Base-by-base conservation (phyloP, 2,113 vertebrate species). In the Helogale parvula region DNA sequence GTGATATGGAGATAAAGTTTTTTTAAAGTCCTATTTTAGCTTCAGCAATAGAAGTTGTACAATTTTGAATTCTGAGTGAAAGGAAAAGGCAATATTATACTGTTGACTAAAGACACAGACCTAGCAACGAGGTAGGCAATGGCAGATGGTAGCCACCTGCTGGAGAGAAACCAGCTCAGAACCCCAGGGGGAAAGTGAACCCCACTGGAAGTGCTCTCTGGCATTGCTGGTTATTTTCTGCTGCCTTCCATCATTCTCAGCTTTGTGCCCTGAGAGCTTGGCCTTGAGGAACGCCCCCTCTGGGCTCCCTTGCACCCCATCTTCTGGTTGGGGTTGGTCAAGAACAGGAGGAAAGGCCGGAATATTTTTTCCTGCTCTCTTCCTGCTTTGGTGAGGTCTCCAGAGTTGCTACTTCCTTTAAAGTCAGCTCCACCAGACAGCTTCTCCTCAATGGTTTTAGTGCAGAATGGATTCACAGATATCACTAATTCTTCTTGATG, bases 31-130 rank as follows among this genome's bases (percentile, higher is more conserved):
- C 10, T 71, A 50, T 79, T 95, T 96, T 69, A 50, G 69, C 80
- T 52, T 60, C 82, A 38, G 63, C 38, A 92, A 68, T 89, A 60
- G 81, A 7, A 72, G 76, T 72, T 92, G 90, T 89, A 31, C n/a
- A 88, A 80, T 90, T 90, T 52, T 87, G 79, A n/a, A 21, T 93
- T 89, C 87, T 65, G 82, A 54, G 35, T 89, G 45, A 74, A 92
- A 92, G 47, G 60, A 38, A 88, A 94, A 83, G 72, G 35, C 33
- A 68, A 21, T 38, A 54, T 63, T 54, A 29, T 16, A 7, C 17
- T 54, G 31, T 87, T 45, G 87, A 41, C 33, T 0, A 0, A 80
- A 7, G 80, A 92, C 23, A 3, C 0, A 0, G 50, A 92, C 35
- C 5, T 50, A 2, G 47, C 66, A 6, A 17, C 15, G 33, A 86